Percentiles rank a stretch among this genome's conserved stretches.
Conservation (phyloP, 2,797 vertebrate genomes). For the Xenentodon cancila region DNA sequence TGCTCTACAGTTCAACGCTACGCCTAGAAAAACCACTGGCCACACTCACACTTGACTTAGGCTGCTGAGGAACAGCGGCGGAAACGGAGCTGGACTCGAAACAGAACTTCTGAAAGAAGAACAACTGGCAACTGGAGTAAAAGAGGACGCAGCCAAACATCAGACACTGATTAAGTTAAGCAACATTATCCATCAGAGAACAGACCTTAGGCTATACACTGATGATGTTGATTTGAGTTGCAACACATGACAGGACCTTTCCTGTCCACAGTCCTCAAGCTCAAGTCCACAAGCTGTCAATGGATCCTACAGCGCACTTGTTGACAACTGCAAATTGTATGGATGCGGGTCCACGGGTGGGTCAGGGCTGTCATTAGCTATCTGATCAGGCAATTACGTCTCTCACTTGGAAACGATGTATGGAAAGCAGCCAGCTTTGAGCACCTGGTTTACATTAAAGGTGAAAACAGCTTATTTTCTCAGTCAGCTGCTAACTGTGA, state of each 20-base stretch:
- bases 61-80: slow-evolving; percentile 19
- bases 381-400: slow-evolving; percentile 17
- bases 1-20: slow-evolving; percentile 31
- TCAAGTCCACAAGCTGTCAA: slow-evolving; percentile 50
- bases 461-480: slow-evolving; percentile 17
- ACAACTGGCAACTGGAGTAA: too few species aligned
- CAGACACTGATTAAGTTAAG: slow-evolving; percentile 41
- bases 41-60: slow-evolving; percentile 14
- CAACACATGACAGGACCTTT: slow-evolving; percentile 46
- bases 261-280: slow-evolving; percentile 30
- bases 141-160: not conserved
- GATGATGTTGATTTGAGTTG: slow-evolving; percentile 50
- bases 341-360: slow-evolving; percentile 18
- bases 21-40: slow-evolving; percentile 14
- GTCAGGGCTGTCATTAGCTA: slow-evolving; percentile 31
- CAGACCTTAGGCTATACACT: slow-evolving; percentile 26
- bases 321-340: slow-evolving; percentile 48
- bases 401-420: slow-evolving; percentile 9
- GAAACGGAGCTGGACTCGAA: not conserved
- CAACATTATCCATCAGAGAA: slow-evolving; percentile 37
- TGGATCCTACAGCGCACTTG: slow-evolving; percentile 16
- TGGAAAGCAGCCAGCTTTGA: slow-evolving; percentile 18
- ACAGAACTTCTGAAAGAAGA: not conserved
- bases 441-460: slow-evolving; percentile 10
- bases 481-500: not conserved